Percentiles rank a stretch among this genome's conserved stretches.
These are phyloP conservation scores for Homalodisca vitripennis DNA, from an alignment of 1,140 invertebrate genomes.

Conservation along the genomic window DNA sequence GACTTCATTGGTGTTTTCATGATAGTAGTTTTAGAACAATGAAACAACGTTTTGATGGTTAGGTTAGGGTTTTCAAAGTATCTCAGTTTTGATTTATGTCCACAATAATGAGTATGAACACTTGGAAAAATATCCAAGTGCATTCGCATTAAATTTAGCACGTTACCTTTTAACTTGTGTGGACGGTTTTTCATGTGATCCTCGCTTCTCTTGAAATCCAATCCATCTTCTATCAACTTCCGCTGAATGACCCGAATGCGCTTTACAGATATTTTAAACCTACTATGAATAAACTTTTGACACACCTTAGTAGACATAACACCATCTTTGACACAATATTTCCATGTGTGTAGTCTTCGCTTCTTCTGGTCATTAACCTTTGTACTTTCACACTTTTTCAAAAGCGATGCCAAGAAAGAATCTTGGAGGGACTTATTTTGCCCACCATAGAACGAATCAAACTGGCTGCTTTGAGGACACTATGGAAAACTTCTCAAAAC, in stretches of 20 bases:
- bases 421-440: neutral
- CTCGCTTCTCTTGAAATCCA: slow-evolving; percentile 14
- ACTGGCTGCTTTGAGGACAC: neutral
- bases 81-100: slow-evolving; percentile 13
- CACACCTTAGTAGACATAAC: slow-evolving; percentile 3
- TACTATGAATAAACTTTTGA: slow-evolving; percentile 8
- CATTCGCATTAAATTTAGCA: neutral
- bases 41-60: slow-evolving; percentile 21
- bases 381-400: neutral
- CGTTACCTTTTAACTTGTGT: slow-evolving; percentile 25
- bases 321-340: slow-evolving; percentile 7
- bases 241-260: slow-evolving; percentile 19
- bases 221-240: slow-evolving; percentile 17
- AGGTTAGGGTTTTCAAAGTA: slow-evolving; percentile 29
- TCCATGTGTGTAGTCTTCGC: slow-evolving; percentile 11
- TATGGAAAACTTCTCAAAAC: slow-evolving; percentile 14
- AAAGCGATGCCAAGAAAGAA: slow-evolving; percentile 3
- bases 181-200: slow-evolving; percentile 5
- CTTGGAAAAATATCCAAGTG: slow-evolving; percentile 8
- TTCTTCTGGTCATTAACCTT: slow-evolving; percentile 13
- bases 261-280: slow-evolving; percentile 11
- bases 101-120: slow-evolving; percentile 25
- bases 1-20: neutral
- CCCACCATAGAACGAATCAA: slow-evolving; percentile 15
- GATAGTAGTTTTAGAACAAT: slow-evolving; percentile 11